phyloP scores from a whole-genome alignment of 2,797 vertebrate genomes.

The Gymnoscopelus braueri region DNA sequence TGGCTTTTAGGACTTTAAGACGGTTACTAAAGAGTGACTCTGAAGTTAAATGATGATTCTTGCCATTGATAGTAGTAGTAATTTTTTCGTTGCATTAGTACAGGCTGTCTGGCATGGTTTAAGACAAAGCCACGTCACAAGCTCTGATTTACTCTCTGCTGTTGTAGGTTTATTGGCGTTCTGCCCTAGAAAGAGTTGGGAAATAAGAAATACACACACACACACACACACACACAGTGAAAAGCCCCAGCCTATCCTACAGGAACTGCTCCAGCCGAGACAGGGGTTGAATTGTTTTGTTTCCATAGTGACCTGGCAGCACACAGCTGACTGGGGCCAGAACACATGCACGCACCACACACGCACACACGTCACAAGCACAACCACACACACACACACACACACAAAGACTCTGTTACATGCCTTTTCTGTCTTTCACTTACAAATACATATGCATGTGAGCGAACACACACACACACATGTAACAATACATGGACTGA shows the following conservation, averaged over 20 bases:
- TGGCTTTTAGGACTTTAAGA: not conserved
- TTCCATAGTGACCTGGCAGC: constrained; percentile 81
- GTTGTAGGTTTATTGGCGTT: constrained; percentile 68
- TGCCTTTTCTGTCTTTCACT: too few relatives aligned
- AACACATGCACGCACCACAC: constrained; percentile 59
- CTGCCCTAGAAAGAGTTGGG: constrained; percentile 59
- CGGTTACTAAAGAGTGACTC: not conserved
- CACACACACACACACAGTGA: constrained; percentile 38
- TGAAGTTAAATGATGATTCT: constrained; percentile 16
- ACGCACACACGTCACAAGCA: not conserved
- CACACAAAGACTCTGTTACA: constrained; percentile 11
- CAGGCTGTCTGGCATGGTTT: constrained; percentile 63
- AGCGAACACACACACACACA: constrained; percentile 24
- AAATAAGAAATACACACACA: constrained; percentile 38
- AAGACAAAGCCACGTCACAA: constrained; percentile 69
- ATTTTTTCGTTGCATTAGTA: constrained; percentile 56
- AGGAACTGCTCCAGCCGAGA: constrained; percentile 76
- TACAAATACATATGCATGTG: not conserved
- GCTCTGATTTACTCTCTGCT: constrained; percentile 71
- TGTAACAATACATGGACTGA: constrained; percentile 51
- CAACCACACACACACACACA: constrained; percentile 19
- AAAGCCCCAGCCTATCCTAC: constrained; percentile 70
- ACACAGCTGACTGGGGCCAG: constrained; percentile 77
- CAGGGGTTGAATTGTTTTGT: constrained; percentile 82
- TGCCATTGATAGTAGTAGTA: constrained; percentile 46